Base-by-base conservation (phyloP, 2,888 invertebrate genomes). In the Caenorhabditis auriculariae region DNA sequence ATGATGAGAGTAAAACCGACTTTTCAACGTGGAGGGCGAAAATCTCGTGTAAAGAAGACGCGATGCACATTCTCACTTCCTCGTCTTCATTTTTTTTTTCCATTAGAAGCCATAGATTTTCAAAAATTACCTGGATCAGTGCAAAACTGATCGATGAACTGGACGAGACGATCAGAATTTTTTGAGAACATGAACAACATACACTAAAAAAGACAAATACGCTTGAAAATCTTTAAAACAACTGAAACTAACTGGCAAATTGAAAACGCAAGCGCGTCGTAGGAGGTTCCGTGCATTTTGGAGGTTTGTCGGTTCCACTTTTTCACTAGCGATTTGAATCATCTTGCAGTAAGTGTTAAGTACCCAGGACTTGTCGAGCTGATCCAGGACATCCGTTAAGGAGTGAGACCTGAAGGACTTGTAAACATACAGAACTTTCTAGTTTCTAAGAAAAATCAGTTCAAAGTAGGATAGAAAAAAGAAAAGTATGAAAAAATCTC, bases 141-240 rank as follows among this genome's bases (percentile, higher is more conserved):
- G 54, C 76, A 75, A 41, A 80, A 75, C 44, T 68, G 56, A 46
- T 78, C 74, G 29, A 79, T 50, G 19, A 77, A 55, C 3, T 78
- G 74, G 55, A 88, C 82, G 68, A 86, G 84, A 55, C 86, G 86
- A 71, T 88, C 84, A 66, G 88, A 50, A 21, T 69, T 68, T 23
- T 72, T 64, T 12, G 71, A 69, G 58, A 70, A 77, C 41, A 75
- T 61, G 47, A 62, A 51, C 26, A 70, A 41, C 59, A 72, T 65
- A 45, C 68, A 74, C 67, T 70, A 47, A 19, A 62, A 48, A 54
- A 48, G 21, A 9, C 41, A 27, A 15, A 45, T 21, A 17, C 23
- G 15, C 21, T 6, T 50, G 7, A n/a, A 27, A 39, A 4, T 32
- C 9, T 12, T 23, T 21, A 9, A 7, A 9, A 21, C 42, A 32